A percentile compares a stretch with the other conserved stretches of the same genome.
phyloP scores from a whole-genome alignment of 2,888 invertebrate genomes.

The Formica aserva region DNA sequence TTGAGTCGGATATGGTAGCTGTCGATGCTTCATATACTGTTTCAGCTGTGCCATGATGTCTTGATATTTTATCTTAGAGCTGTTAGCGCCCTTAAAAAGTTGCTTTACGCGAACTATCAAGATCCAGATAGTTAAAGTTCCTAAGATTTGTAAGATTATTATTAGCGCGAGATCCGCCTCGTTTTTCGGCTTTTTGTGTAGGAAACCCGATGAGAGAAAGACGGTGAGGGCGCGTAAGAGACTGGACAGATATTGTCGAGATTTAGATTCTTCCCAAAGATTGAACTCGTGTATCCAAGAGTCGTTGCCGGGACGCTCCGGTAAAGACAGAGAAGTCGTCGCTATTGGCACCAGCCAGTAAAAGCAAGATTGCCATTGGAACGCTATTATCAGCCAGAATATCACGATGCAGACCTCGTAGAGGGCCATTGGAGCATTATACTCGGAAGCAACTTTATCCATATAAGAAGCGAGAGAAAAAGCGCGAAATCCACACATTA shows the following conservation, averaged over 20 bases:
- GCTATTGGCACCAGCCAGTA: conserved; percentile 81
- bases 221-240: conserved; percentile 77
- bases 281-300: conserved; percentile 79
- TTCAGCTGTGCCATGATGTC: conserved; percentile 78
- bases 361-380: conserved; percentile 83
- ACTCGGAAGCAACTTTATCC: conserved; percentile 69
- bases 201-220: conserved; percentile 79
- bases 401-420: conserved; percentile 76
- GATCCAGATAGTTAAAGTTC: conserved; percentile 75
- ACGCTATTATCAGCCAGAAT: conserved; percentile 73
- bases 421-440: conserved; percentile 68
- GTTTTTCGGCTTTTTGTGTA: conserved; percentile 71
- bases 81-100: conserved; percentile 78
- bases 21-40: conserved; percentile 82
- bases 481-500: conserved; percentile 77
- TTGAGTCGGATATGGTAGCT: conserved; percentile 78
- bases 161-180: conserved; percentile 79
- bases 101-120: conserved; percentile 78
- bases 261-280: conserved; percentile 73
- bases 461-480: conserved; percentile 76
- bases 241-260: conserved; percentile 73
- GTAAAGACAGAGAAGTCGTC: conserved; percentile 64
- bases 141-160: conserved; percentile 71
- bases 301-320: conserved; percentile 64
- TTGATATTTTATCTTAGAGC: conserved; percentile 81